Conservation (phyloP, 2,888 invertebrate genomes). For the Caenorhabditis panamensis region DNA sequence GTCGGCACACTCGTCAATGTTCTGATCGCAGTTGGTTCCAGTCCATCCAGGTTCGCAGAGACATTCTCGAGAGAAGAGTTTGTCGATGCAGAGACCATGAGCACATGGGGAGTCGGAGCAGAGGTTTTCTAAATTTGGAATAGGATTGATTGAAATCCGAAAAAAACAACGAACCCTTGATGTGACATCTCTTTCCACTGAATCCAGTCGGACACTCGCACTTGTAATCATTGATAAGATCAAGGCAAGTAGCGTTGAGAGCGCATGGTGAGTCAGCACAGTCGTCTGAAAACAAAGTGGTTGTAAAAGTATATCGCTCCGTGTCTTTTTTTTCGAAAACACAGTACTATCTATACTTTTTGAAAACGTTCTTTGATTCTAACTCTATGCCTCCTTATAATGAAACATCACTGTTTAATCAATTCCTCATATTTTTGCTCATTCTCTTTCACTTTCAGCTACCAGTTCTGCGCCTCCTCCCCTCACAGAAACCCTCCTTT, state of each 20-base stretch:
- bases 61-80: constrained; percentile 86
- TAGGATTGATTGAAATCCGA: background rate
- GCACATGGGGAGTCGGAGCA: constrained; percentile 91
- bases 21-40: constrained; percentile 74
- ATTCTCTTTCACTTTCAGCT: background rate
- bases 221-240: constrained; percentile 93
- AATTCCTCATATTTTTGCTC: background rate
- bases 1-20: constrained; percentile 91
- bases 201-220: constrained; percentile 96
- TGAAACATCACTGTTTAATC: too few species aligned
- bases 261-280: constrained; percentile 91
- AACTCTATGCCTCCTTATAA: too few species aligned
- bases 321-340: too few species aligned
- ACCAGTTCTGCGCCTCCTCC: too few species aligned
- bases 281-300: constrained; percentile 86
- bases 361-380: too few species aligned
- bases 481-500: too few species aligned
- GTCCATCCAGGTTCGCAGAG: constrained; percentile 72
- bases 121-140: constrained; percentile 86
- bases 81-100: constrained; percentile 88
- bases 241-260: constrained; percentile 92
- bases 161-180: constrained; percentile 85
- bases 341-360: too few species aligned
- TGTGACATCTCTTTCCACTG: constrained; percentile 94
- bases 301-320: too few species aligned